These are phyloP conservation scores for Percopsis omiscomaycus DNA, from an alignment of 2,797 vertebrate species.

Conservation along the genomic window DNA sequence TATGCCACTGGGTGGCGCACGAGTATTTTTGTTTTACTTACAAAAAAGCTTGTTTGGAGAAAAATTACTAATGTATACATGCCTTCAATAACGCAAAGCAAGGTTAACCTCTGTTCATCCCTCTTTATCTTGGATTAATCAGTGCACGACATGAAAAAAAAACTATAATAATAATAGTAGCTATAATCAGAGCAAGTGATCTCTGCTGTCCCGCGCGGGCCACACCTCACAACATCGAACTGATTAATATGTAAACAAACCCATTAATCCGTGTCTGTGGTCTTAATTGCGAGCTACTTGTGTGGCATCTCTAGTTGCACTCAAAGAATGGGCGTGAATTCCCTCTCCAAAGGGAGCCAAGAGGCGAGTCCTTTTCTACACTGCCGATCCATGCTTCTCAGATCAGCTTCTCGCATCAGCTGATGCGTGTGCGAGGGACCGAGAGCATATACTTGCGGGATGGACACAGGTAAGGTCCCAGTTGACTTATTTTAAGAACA, in stretches of 20 bases:
- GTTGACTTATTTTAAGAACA: constrained; percentile 13
- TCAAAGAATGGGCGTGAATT: constrained; percentile 86
- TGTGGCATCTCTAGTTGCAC: constrained; percentile 56
- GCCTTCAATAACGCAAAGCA: constrained; percentile 49
- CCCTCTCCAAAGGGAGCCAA: constrained; percentile 78
- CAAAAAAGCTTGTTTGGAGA: constrained; percentile 35
- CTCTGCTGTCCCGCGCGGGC: constrained; percentile 44
- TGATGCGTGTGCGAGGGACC: constrained; percentile 72
- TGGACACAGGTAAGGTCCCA: constrained; percentile 87
- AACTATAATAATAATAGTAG: constrained; percentile 56
- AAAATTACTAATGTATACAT: constrained; percentile 64
- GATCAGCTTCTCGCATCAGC: too few relatives aligned
- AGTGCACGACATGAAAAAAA: constrained; percentile 44
- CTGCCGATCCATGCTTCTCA: constrained; percentile 78
- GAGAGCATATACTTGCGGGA: constrained; percentile 63
- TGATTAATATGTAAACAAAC: constrained; percentile 67
- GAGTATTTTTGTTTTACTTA: constrained; percentile 63
- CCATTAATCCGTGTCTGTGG: constrained; percentile 54
- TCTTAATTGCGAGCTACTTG: constrained; percentile 54
- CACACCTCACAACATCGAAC: constrained; percentile 40
- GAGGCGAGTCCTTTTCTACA: constrained; percentile 76
- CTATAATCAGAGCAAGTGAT: constrained; percentile 47
- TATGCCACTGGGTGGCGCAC: constrained; percentile 77
- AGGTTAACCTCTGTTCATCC: constrained; percentile 37
- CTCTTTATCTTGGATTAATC: constrained; percentile 56